Evolutionary conservation across 2,797 vertebrate species (phyloP), one percentile per base, ranked within the genome.

Genomic region (Pseudomugil gertrudae): DNA sequence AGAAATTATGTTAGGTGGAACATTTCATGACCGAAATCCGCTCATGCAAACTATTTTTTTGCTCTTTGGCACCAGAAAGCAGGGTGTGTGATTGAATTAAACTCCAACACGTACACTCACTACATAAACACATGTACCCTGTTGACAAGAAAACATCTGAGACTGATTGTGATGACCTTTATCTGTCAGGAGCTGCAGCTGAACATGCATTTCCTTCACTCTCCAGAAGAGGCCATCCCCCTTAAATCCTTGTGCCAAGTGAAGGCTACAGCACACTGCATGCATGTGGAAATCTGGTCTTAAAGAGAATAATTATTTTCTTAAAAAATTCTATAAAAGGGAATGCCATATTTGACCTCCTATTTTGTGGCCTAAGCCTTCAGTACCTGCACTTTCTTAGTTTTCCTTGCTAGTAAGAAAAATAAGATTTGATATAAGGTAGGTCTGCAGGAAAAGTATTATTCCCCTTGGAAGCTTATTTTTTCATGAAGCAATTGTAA

Each of bases 161-260:
- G 36, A 38, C 19, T 2, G n/a, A 23, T 11, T 23, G 9, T 4
- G 3, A 11, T 48, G 4, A 23, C n/a, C 35, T 9, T 13, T 35
- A 9, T 35, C 33, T n/a, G 23, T 21, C n/a, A 21, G 9, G 27
- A 0, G 9, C 7, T n/a, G 21, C 3, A 45, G 6, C 40, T 60
- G 23, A 27, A 43, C 19, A 30, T 57, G 35, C 27, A 59, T 21
- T 55, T 63, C 72, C 26, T 48, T 10, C 63, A 71, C 53, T 45
- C 19, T 53, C 83, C 89, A 85, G 74, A 74, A 55, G 76, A 83
- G 85, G 83, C 67, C 83, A 23, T n/a, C 60, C 43, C 67, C 78
- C 40, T 55, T n/a, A 72, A 43, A 43, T 65, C 29, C 14, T 48
- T 53, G 33, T 17, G 9, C 57, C 64, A 72, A 27, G n/a, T 43